Evolutionary conservation across 2,113 vertebrate genomes (phyloP).

Genomic region (Myodes glareolus): DNA sequence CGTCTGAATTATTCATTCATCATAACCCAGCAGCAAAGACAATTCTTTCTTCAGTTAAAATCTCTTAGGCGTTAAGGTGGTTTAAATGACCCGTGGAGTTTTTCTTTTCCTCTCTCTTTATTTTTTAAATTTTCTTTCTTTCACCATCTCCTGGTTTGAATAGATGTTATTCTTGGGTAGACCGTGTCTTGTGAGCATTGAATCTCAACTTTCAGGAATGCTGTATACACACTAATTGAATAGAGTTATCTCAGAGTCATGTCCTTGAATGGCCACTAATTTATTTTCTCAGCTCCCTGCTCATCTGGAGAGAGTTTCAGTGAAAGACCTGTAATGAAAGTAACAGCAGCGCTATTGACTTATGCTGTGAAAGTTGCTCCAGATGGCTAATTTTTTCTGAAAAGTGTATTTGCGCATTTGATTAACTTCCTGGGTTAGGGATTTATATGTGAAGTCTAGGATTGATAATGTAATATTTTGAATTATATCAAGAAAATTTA

Average conservation of each 20-base stretch:
- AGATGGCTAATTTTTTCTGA: constrained; percentile 80
- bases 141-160: constrained; percentile 55
- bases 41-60: constrained; percentile 62
- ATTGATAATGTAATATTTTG: constrained; percentile 78
- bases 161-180: constrained; percentile 59
- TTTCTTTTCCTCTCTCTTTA: neutral
- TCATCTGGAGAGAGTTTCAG: constrained; percentile 70
- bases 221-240: constrained; percentile 69
- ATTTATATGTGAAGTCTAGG: constrained; percentile 77
- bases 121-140: neutral
- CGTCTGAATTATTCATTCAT: constrained; percentile 73
- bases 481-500: constrained; percentile 75
- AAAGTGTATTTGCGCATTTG: constrained; percentile 69
- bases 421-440: constrained; percentile 70
- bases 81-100: constrained; percentile 50
- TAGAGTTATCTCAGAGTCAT: constrained; percentile 76
- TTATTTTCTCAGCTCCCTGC: constrained; percentile 72
- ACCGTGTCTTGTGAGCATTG: constrained; percentile 48
- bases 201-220: constrained; percentile 71
- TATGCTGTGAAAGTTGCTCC: constrained; percentile 76
- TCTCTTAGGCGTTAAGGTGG: constrained; percentile 22
- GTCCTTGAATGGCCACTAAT: constrained; percentile 71
- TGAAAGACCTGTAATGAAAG: constrained; percentile 75
- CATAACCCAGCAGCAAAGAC: constrained; percentile 70
- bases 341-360: constrained; percentile 75